Conservation (phyloP, 2,113 vertebrate species). For the Lota lota region DNA sequence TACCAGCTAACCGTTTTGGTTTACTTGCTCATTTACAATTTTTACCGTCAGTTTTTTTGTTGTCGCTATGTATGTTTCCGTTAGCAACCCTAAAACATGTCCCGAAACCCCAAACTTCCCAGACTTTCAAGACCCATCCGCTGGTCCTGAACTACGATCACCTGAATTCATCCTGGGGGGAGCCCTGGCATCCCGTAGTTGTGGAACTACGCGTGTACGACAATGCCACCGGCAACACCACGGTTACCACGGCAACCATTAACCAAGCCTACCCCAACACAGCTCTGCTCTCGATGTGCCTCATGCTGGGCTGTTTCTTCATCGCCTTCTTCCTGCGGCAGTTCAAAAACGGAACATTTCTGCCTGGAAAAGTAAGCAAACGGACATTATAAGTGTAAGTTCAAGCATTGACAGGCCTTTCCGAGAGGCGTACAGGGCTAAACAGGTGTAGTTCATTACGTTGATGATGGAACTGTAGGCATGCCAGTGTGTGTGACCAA, state of each 20-base stretch:
- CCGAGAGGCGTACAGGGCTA: too few relatives aligned
- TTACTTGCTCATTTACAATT: too few relatives aligned
- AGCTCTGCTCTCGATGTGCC: constrained; percentile 89
- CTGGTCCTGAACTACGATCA: constrained; percentile 72
- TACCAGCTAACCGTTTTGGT: too few relatives aligned
- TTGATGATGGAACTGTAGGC: too few relatives aligned
- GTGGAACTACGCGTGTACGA: constrained; percentile 42
- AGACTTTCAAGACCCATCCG: constrained; percentile 82
- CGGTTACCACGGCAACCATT: constrained; percentile 9
- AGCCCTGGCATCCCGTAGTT: constrained; percentile 64
- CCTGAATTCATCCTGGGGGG: constrained; percentile 53
- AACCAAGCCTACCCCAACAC: constrained; percentile 81
- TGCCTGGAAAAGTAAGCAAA: constrained; percentile 84
- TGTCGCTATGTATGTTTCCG: too few relatives aligned
- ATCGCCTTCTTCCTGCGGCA: constrained; percentile 86
- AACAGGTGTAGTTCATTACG: too few relatives aligned
- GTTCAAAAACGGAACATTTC: constrained; percentile 93
- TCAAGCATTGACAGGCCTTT: too few relatives aligned
- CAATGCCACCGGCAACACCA: constrained; percentile 50
- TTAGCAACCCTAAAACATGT: too few relatives aligned
- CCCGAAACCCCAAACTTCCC: not conserved
- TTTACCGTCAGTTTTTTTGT: too few relatives aligned
- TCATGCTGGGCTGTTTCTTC: constrained; percentile 92
- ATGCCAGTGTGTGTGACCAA: too few relatives aligned
- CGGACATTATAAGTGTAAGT: not conserved